Evolutionary conservation across 2,113 vertebrate genomes (phyloP), one percentile per base, ranked within the genome.

Genomic region (Marmota monax): DNA sequence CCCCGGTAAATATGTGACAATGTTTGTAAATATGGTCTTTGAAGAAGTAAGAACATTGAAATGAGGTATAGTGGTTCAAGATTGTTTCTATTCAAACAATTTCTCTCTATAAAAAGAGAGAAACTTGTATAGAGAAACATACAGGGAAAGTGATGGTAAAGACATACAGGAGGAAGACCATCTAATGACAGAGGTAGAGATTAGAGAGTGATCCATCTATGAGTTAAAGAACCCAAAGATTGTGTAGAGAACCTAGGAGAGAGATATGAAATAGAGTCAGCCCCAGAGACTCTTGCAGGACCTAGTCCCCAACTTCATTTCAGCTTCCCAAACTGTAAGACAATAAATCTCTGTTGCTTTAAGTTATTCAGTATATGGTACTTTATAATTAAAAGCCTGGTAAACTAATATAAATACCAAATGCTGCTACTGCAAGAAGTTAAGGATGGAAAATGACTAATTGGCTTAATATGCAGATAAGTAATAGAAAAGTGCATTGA

Each of bases 1-100:
- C 9, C 16, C 48, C 4, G 69, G 39, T 80, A 76, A 8, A 10
- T 34, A 23, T 69, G 4, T 61, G 39, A 58, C 29, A 17, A 48
- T 89, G 67, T 53, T 72, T 76, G n/a, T 65, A 88, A 95, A 96
- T 45, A 84, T 27, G 22, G 23, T n/a, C 20, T 74, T 70, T 92
- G 48, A 9, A 65, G 42, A 86, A 82, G 23, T 65, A 78, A 48
- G 48, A 78, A 45, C 73, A 37, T 56, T 32, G 37, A 83, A 69
- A 67, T 53, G 51, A 67, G 5, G 9, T 73, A 39, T 58, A 32
- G 0, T 32, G 34, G 2, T 53, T 85, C 63, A 51, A 5, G 23
- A 2, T n/a, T 65, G 7, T 12, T 8, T 32, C 48, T 90, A 67
- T 14, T n/a, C 23, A 51, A 89, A 82, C 53, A 17, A 17, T 73